phyloP scores from a whole-genome alignment of 2,113 vertebrate species.

The Albula glossodonta region DNA sequence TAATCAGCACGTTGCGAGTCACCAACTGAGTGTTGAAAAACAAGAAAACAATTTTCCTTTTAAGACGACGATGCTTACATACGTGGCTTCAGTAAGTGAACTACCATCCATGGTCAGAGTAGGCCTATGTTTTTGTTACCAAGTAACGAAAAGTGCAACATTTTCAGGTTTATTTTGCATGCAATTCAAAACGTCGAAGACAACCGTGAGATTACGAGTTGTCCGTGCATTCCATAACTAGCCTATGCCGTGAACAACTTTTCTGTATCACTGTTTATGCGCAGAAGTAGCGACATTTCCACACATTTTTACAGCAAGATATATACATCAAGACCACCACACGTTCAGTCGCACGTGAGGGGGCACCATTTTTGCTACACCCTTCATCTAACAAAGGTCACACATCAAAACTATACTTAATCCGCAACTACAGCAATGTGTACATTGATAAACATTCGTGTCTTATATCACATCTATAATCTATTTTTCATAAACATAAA shows the following conservation, averaged over 20 bases:
- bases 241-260: not conserved
- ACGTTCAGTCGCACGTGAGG: conserved; percentile 52
- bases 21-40: not conserved
- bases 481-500: not conserved
- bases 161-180: not conserved
- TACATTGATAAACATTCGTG: not conserved
- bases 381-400: conserved; percentile 54
- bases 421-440: not conserved
- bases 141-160: too few species aligned
- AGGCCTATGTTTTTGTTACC: too few species aligned
- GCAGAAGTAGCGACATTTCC: not conserved
- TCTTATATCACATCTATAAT: not conserved
- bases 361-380: conserved; percentile 40
- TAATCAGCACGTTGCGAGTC: not conserved
- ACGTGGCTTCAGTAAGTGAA: too few species aligned
- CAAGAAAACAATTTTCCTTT: not conserved
- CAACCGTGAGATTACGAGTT: not conserved
- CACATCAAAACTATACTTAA: not conserved
- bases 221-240: not conserved
- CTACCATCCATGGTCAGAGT: too few species aligned
- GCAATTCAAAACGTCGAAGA: not conserved
- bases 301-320: not conserved
- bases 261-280: not conserved
- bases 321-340: conserved; percentile 28
- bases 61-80: too few species aligned